phyloP scores from a whole-genome alignment of 2,888 invertebrate genomes.

The Ceriagrion tenellum region DNA sequence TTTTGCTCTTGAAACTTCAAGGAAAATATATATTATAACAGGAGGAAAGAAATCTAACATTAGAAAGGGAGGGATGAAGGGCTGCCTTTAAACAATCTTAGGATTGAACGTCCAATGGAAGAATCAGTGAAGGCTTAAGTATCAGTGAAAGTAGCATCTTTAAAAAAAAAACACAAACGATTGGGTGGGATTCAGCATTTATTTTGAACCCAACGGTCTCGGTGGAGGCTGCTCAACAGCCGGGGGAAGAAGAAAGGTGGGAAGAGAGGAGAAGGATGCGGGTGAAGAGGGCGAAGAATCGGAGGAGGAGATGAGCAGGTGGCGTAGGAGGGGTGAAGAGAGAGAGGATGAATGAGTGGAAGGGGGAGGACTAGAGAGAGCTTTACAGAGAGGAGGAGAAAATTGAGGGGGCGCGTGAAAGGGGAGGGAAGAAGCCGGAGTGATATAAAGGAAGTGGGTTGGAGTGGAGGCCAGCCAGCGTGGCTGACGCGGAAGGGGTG shows the following conservation, averaged over 20 bases:
- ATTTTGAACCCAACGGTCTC: too few species aligned
- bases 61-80: too few species aligned
- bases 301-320: background rate
- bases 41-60: too few species aligned
- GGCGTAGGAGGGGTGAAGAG: background rate
- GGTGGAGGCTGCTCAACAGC: too few species aligned
- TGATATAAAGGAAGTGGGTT: constrained; percentile 42
- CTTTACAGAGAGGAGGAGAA: background rate
- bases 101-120: too few species aligned
- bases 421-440: background rate
- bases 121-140: too few species aligned
- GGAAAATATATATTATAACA: too few species aligned
- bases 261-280: background rate
- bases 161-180: too few species aligned
- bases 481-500: background rate
- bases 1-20: too few species aligned
- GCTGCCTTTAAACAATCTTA: too few species aligned
- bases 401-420: background rate
- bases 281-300: background rate
- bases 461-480: background rate
- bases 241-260: background rate
- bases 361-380: background rate
- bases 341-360: background rate
- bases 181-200: too few species aligned
- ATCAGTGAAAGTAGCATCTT: too few species aligned